phyloP scores from a whole-genome alignment of 2,113 vertebrate species.

The Oenanthe oenanthe region DNA sequence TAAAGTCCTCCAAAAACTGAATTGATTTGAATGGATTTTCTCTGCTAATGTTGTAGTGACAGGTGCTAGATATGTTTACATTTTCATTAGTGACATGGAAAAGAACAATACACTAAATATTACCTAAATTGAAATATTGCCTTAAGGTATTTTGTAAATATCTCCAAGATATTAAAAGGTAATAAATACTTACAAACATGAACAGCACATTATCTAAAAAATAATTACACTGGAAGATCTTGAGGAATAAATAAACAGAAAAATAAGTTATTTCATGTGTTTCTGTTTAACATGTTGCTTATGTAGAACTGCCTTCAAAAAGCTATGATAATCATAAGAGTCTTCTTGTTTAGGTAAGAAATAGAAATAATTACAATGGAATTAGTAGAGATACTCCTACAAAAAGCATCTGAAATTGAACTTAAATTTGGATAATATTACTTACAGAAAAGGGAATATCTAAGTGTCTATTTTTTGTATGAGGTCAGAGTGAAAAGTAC shows the following conservation, averaged over 20 bases:
- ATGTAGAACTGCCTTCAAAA: background rate
- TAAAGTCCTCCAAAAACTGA: background rate
- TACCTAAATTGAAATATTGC: background rate
- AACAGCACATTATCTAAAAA: background rate
- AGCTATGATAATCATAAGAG: too few relatives aligned
- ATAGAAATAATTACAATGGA: background rate
- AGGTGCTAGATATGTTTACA: background rate
- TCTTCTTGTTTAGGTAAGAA: background rate
- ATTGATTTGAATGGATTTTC: background rate
- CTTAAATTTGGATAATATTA: background rate
- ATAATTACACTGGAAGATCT: background rate
- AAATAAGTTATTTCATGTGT: background rate
- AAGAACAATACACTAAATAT: background rate
- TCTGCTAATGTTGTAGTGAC: background rate
- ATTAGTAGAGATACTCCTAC: background rate
- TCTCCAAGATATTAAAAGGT: background rate
- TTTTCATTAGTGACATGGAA: background rate
- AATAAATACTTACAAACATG: background rate
- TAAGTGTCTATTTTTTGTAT: background rate
- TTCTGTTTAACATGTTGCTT: background rate
- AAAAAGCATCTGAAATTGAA: background rate
- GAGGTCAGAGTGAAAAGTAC: background rate
- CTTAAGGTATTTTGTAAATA: background rate
- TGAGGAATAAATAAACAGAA: background rate
- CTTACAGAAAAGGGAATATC: background rate